Conservation (phyloP, 2,797 vertebrate species). For the Lepilemur ruficaudatus region DNA sequence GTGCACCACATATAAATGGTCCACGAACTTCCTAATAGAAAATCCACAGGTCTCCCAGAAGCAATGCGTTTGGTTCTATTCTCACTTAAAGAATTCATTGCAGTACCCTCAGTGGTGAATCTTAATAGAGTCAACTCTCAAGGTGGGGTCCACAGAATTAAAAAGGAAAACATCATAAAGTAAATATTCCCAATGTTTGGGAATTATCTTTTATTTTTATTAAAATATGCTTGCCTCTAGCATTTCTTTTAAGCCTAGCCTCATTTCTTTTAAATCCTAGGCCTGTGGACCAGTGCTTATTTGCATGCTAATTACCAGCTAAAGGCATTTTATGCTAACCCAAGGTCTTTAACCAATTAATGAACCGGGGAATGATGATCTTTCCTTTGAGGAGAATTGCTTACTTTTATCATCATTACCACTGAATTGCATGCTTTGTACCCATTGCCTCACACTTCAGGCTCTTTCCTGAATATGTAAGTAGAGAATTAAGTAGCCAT, state of each 20-base stretch:
- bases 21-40: constrained; percentile 20
- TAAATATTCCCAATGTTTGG: constrained; percentile 34
- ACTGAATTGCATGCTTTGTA: background rate
- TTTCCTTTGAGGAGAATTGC: constrained; percentile 55
- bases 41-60: background rate
- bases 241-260: constrained; percentile 18
- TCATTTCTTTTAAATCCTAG: constrained; percentile 49
- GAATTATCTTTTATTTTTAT: constrained; percentile 52
- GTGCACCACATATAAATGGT: background rate
- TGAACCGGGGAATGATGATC: constrained; percentile 49
- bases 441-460: background rate
- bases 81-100: constrained; percentile 33
- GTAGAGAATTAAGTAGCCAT: background rate
- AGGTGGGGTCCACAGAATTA: background rate
- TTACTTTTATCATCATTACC: constrained; percentile 50
- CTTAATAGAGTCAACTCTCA: background rate
- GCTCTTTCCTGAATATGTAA: constrained; percentile 9
- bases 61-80: background rate
- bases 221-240: constrained; percentile 49
- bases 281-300: constrained; percentile 34
- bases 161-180: constrained; percentile 46
- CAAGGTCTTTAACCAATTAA: constrained; percentile 69
- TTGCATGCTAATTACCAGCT: constrained; percentile 62
- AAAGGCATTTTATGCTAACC: constrained; percentile 49
- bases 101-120: background rate